These are phyloP conservation scores for Mesocricetus auratus DNA, from an alignment of 2,113 vertebrate species.

Conservation along the genomic window DNA sequence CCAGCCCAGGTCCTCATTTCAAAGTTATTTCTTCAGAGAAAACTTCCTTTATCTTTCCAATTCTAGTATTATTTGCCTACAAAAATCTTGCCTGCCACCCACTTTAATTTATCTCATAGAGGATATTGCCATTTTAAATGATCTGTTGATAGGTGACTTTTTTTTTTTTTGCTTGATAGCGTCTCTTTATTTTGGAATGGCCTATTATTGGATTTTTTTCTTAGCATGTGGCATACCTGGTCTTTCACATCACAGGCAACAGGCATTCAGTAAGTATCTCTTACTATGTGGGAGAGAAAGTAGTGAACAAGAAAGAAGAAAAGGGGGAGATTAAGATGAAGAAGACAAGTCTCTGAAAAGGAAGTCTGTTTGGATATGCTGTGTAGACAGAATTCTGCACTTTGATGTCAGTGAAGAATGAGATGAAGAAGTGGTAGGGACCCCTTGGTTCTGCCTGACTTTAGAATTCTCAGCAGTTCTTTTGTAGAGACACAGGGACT, in stretches of 20 bases:
- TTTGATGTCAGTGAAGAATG: background rate
- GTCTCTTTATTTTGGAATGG: conserved; percentile 1
- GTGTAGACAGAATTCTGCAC: conserved; percentile 41
- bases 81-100: background rate
- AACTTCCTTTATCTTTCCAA: background rate
- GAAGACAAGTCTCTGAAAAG: conserved; percentile 67
- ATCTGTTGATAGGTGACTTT: conserved; percentile 34
- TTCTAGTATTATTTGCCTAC: conserved; percentile 13
- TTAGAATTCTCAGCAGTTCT: background rate
- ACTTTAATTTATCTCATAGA: background rate
- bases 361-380: conserved; percentile 45
- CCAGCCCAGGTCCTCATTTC: background rate
- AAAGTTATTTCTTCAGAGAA: conserved; percentile 52
- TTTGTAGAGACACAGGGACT: conserved; percentile 9
- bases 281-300: conserved; percentile 21
- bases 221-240: background rate
- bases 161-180: background rate
- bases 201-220: background rate
- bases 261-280: conserved; percentile 70
- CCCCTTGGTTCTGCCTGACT: conserved; percentile 26
- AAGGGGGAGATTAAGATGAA: conserved; percentile 64
- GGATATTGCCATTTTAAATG: conserved; percentile 40
- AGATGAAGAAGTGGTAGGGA: background rate
- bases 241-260: conserved; percentile 19
- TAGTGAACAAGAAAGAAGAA: conserved; percentile 62